Conservation (phyloP, 2,888 invertebrate species). For the Drosophila macrospina region DNA sequence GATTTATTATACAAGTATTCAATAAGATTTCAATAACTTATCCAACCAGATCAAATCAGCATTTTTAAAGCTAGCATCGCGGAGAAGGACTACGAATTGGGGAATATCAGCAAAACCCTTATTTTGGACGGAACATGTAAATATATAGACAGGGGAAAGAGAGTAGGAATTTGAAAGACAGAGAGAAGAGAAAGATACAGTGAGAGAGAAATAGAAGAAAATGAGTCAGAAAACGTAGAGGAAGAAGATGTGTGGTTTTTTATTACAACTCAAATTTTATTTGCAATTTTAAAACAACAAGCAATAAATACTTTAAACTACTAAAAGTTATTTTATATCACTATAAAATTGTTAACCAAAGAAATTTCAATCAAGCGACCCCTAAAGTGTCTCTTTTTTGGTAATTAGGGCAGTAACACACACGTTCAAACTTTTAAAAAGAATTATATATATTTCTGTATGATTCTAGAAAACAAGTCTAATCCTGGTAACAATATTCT, state of each 20-base stretch:
- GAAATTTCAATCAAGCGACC: slow-evolving; percentile 10
- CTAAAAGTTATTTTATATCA: slow-evolving; percentile 14
- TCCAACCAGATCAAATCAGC: background rate
- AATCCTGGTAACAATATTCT: background rate
- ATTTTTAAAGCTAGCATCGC: background rate
- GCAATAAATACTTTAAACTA: slow-evolving; percentile 33
- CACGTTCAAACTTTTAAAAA: background rate
- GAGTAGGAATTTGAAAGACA: slow-evolving; percentile 6
- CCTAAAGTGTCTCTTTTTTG: slow-evolving; percentile 5
- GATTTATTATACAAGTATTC: slow-evolving; percentile 28
- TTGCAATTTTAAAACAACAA: slow-evolving; percentile 30
- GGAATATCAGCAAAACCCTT: slow-evolving; percentile 8
- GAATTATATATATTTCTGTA: background rate
- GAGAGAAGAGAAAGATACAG: slow-evolving; percentile 5
- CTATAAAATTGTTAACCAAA: slow-evolving; percentile 9
- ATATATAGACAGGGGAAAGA: slow-evolving; percentile 2
- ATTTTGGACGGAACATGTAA: slow-evolving; percentile 18
- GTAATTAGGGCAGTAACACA: background rate
- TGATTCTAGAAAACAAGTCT: background rate
- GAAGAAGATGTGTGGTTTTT: slow-evolving; percentile 18
- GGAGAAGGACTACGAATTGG: slow-evolving; percentile 12
- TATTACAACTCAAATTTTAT: slow-evolving; percentile 18
- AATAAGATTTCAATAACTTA: background rate
- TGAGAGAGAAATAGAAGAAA: slow-evolving; percentile 3
- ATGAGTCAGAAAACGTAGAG: slow-evolving; percentile 12